phyloP scores from a whole-genome alignment of 1,140 invertebrate genomes.

The roundworm (Caenorhabditis elegans) region DNA sequence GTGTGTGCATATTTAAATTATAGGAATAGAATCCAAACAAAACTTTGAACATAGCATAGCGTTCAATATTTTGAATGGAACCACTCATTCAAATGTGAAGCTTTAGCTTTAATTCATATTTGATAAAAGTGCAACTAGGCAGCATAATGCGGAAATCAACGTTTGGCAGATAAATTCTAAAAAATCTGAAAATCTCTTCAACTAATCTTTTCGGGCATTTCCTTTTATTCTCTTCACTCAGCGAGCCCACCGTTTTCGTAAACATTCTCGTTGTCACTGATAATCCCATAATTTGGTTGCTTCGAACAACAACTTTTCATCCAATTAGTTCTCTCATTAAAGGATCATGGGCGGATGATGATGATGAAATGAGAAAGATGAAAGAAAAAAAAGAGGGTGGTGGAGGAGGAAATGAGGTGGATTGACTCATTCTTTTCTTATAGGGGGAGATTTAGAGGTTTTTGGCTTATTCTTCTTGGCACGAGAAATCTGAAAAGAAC shows the following conservation, averaged over 20 bases:
- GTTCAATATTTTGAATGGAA: no score
- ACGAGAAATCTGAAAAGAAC: background rate
- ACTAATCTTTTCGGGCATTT: background rate
- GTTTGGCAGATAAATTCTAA: no score
- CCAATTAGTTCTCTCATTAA: slow-evolving; percentile 26
- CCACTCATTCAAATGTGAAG: no score
- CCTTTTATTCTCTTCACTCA: background rate
- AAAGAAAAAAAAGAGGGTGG: background rate
- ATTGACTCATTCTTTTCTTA: background rate
- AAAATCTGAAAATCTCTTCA: background rate
- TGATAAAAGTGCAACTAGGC: background rate
- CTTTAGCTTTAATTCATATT: background rate
- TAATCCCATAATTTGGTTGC: slow-evolving; percentile 17
- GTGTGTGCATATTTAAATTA: no score
- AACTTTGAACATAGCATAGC: no score
- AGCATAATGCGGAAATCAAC: no score
- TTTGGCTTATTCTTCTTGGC: background rate
- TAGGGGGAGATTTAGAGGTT: background rate
- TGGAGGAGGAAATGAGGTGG: background rate
- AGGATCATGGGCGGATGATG: background rate
- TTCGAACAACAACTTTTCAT: slow-evolving; percentile 26
- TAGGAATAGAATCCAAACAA: no score
- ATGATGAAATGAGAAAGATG: slow-evolving; percentile 2
- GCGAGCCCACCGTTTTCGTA: background rate
- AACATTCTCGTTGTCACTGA: slow-evolving; percentile 18